phyloP scores from a whole-genome alignment of 2,797 vertebrate species.

The Sternotherus odoratus region DNA sequence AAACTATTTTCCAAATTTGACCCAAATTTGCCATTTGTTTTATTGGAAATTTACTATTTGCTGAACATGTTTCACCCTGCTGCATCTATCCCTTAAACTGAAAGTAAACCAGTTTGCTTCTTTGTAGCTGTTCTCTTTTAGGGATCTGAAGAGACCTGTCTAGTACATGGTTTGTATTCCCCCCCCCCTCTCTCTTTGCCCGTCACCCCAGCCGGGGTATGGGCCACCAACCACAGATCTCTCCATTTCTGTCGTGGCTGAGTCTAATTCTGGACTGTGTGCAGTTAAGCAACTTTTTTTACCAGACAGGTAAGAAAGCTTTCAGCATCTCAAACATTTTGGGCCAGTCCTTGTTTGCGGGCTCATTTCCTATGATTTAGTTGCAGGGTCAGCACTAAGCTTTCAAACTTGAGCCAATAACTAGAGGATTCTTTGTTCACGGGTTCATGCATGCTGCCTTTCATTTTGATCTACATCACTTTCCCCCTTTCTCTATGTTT shows the following conservation, averaged over 20 bases:
- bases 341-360: background rate
- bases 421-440: background rate
- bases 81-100: background rate
- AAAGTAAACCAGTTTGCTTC: background rate
- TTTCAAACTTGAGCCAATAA: background rate
- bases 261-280: background rate
- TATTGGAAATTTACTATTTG: background rate
- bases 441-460: background rate
- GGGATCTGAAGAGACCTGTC: background rate
- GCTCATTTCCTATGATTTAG: background rate
- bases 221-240: no score
- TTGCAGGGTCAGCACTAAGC: background rate
- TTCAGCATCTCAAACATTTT: background rate
- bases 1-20: background rate
- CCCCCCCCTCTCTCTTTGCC: no score
- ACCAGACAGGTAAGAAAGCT: background rate
- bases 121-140: background rate
- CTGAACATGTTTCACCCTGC: background rate
- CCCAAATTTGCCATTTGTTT: background rate
- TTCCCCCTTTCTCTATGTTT: background rate
- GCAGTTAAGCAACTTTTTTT: background rate
- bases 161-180: background rate
- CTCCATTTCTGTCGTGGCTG: no score
- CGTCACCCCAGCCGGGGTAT: no score
- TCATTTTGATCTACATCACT: background rate